Evolutionary conservation across 2,113 vertebrate species (phyloP).

Genomic region (Burhinus oedicnemus): DNA sequence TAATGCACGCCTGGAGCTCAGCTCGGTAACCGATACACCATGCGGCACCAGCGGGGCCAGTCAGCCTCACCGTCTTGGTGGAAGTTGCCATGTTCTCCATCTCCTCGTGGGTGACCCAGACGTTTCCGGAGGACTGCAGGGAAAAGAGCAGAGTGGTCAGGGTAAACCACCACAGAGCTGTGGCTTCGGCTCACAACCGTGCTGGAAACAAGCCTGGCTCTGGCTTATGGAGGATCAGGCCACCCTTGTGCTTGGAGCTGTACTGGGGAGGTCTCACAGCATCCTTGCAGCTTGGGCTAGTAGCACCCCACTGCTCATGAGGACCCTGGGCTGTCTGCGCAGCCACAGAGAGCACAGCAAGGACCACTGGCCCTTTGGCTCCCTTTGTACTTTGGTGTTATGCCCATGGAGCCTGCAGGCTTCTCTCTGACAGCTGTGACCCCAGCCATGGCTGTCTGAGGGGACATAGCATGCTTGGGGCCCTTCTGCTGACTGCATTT

Average conservation of each 20-base stretch:
- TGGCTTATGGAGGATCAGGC: background rate
- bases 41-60: background rate
- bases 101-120: conserved; percentile 99
- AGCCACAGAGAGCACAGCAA: background rate
- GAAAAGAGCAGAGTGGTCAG: conserved; percentile 39
- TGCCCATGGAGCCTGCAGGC: background rate
- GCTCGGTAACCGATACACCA: rapidly evolving
- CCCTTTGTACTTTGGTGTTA: background rate
- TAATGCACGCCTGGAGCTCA: background rate
- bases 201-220: background rate
- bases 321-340: background rate
- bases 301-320: background rate
- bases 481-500: background rate
- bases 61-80: conserved; percentile 90
- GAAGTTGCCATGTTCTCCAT: conserved; percentile 96
- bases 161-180: rapidly evolving
- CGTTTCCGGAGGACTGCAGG: conserved; percentile 94
- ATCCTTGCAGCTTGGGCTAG: background rate
- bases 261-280: background rate
- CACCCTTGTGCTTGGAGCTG: background rate
- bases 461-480: background rate
- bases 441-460: background rate
- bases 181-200: rapidly evolving
- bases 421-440: background rate
- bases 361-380: background rate